Evolutionary conservation across 2,797 vertebrate genomes (phyloP).

Genomic region (Chelonia mydas): DNA sequence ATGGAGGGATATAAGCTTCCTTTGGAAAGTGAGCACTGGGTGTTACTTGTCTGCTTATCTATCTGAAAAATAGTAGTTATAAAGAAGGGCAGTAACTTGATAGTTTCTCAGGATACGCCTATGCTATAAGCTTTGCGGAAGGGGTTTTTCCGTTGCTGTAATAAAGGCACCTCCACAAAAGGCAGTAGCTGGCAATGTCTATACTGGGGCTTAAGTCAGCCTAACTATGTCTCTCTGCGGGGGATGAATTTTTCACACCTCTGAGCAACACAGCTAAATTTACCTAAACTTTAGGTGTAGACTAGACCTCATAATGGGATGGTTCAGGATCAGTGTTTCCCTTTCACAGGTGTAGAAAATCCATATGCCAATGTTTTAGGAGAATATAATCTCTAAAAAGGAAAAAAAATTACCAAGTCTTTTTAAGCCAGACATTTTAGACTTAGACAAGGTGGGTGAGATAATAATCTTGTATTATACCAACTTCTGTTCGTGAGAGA

Average conservation of each 20-base stretch:
- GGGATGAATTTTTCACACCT: neutral
- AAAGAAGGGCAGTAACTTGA: neutral
- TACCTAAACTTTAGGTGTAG: neutral
- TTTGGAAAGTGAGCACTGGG: slow-evolving; percentile 6
- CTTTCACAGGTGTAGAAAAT: neutral
- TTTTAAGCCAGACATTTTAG: neutral
- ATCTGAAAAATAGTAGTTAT: neutral
- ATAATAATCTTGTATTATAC: neutral
- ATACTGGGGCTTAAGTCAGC: no score
- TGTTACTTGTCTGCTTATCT: neutral
- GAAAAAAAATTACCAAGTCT: neutral
- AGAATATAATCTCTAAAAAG: neutral
- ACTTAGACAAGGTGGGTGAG: neutral
- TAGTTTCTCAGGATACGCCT: no score
- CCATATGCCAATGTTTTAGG: neutral
- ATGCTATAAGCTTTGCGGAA: no score
- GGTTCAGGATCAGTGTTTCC: neutral
- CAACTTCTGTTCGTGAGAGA: neutral
- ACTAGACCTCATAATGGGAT: neutral
- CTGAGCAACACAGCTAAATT: neutral
- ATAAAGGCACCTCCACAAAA: no score
- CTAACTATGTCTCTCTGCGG: no score
- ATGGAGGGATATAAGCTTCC: neutral
- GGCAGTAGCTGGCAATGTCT: no score
- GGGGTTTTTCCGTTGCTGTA: no score